Percentiles rank a stretch among this genome's conserved stretches.
These are phyloP conservation scores for Nannoperca australis DNA, from an alignment of 2,797 vertebrate species.

Conservation along the genomic window DNA sequence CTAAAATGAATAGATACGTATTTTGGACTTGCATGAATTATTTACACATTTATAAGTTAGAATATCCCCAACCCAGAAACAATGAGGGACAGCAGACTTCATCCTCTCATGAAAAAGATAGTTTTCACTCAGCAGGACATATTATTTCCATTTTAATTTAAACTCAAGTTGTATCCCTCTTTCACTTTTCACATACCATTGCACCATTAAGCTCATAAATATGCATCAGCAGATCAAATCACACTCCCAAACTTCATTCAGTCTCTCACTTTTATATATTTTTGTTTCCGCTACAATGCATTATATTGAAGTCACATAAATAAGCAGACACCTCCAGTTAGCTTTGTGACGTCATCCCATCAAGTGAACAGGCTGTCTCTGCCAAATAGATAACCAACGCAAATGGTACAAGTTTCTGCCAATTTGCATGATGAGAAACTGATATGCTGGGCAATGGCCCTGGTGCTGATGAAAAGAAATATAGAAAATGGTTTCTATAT, in stretches of 20 bases:
- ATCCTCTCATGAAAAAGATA: conserved; percentile 32
- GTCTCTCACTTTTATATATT: conserved; percentile 39
- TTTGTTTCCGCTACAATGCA: conserved; percentile 14
- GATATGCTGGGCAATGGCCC: conserved; percentile 84
- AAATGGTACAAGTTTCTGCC: conserved; percentile 85
- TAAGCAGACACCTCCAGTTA: conserved; percentile 48
- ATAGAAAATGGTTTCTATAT: conserved; percentile 80
- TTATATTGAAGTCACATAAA: conserved; percentile 50
- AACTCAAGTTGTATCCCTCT: conserved; percentile 33
- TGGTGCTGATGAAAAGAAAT: conserved; percentile 82
- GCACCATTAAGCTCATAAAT: conserved; percentile 56
- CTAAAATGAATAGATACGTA: conserved; percentile 55
- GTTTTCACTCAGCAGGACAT: conserved; percentile 34
- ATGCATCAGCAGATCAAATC: conserved; percentile 58
- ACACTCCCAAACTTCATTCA: conserved; percentile 29
- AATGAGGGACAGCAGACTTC: conserved; percentile 27
- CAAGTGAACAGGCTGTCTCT: conserved; percentile 50
- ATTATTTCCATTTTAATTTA: conserved; percentile 57
- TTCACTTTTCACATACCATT: conserved; percentile 36
- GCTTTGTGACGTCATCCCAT: conserved; percentile 55
- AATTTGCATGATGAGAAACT: conserved; percentile 92
- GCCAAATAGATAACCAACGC: conserved; percentile 68
- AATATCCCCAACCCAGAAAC: conserved; percentile 31
- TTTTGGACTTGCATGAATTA: conserved; percentile 62
- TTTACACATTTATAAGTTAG: conserved; percentile 58